Conservation (phyloP, 2,888 invertebrate species). For the Chorisops tibialis region DNA sequence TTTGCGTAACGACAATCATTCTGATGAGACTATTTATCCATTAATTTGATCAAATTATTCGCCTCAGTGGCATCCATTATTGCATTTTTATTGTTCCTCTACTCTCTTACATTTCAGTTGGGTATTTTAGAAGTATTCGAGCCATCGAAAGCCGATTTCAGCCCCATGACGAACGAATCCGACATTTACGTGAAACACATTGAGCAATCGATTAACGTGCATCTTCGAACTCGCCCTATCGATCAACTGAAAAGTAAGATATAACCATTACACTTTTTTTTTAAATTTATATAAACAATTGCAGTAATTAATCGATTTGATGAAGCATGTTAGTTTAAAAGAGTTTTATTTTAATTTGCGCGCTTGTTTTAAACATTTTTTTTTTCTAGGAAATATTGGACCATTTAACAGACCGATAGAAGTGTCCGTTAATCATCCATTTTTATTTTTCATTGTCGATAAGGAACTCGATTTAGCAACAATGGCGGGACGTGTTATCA, state of each 20-base stretch:
- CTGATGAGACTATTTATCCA: not conserved
- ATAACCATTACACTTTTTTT: not conserved
- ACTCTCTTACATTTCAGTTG: slow-evolving; percentile 55
- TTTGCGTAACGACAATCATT: too few relatives aligned
- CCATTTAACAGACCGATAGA: slow-evolving; percentile 57
- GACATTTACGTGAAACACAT: slow-evolving; percentile 78
- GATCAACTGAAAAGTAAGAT: slow-evolving; percentile 51
- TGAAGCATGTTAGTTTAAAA: slow-evolving; percentile 52
- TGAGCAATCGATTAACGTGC: slow-evolving; percentile 79
- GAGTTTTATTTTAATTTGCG: not conserved
- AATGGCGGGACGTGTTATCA: slow-evolving; percentile 78
- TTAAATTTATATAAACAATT: slow-evolving; percentile 27
- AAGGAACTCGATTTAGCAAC: slow-evolving; percentile 73
- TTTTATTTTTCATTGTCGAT: slow-evolving; percentile 82
- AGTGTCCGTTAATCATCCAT: slow-evolving; percentile 78
- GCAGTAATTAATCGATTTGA: slow-evolving; percentile 37
- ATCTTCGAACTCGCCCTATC: slow-evolving; percentile 68
- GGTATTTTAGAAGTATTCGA: slow-evolving; percentile 77
- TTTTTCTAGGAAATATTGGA: slow-evolving; percentile 46
- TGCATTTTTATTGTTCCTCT: slow-evolving; percentile 11
- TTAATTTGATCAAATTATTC: slow-evolving; percentile 16
- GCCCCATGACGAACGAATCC: slow-evolving; percentile 73
- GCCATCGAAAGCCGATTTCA: slow-evolving; percentile 73
- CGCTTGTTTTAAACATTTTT: slow-evolving; percentile 27
- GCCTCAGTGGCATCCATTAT: slow-evolving; percentile 3